A percentile compares a stretch with the other conserved stretches of the same genome.
Conservation (phyloP, 1,140 invertebrate genomes). For the Daktulosphaira vitifoliae region DNA sequence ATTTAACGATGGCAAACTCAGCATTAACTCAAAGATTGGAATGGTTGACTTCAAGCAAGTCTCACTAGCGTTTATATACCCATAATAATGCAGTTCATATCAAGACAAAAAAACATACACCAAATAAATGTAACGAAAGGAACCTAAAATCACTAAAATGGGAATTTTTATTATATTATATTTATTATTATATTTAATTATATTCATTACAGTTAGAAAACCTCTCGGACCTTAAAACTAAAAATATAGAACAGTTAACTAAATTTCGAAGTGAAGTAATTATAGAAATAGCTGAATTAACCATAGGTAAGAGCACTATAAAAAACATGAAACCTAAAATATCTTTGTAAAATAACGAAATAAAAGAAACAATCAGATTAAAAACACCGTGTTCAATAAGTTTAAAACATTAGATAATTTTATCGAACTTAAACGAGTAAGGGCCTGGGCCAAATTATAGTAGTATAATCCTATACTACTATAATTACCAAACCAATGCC, state of each 20-base stretch:
- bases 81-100: neutral
- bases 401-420: neutral
- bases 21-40: neutral
- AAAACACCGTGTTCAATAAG: neutral
- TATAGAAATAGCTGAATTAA: neutral
- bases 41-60: neutral
- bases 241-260: neutral
- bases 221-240: neutral
- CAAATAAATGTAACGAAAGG: neutral
- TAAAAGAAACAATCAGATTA: neutral
- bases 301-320: neutral
- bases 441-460: constrained; percentile 9
- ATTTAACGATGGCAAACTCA: neutral
- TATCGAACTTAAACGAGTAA: neutral
- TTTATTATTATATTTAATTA: too few species aligned
- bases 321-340: neutral
- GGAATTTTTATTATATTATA: too few species aligned
- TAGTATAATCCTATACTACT: neutral
- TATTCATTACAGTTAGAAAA: neutral
- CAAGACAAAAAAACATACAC: neutral
- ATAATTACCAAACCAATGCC: neutral
- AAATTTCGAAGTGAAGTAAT: neutral
- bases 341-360: neutral
- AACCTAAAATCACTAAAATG: neutral
- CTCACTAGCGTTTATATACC: neutral